These are phyloP conservation scores for Eupleurogrammus muticus DNA, from an alignment of 2,797 vertebrate species.

Conservation along the genomic window DNA sequence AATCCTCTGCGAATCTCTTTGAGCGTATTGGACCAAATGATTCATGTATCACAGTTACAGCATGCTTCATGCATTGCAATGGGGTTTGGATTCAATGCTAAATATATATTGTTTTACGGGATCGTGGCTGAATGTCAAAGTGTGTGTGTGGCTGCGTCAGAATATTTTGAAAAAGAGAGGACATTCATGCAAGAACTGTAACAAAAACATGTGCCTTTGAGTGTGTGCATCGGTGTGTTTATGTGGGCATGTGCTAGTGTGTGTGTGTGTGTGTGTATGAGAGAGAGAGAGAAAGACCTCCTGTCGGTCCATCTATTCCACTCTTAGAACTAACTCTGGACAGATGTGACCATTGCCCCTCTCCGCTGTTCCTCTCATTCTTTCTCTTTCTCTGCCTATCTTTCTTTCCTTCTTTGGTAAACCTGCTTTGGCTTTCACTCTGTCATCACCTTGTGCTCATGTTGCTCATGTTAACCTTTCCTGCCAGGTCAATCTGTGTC, in stretches of 20 bases:
- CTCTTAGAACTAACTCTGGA: constrained; percentile 54
- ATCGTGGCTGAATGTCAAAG: neutral
- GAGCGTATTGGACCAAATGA: neutral
- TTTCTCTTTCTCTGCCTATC: constrained; percentile 40
- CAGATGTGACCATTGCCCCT: constrained; percentile 68
- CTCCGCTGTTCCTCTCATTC: constrained; percentile 41
- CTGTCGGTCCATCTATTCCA: constrained; percentile 38
- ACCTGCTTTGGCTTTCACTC: constrained; percentile 32
- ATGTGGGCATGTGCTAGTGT: constrained; percentile 5
- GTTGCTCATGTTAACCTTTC: constrained; percentile 23
- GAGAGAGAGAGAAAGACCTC: constrained; percentile 18
- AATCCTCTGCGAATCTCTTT: constrained; percentile 14
- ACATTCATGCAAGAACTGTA: constrained; percentile 13
- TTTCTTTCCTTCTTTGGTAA: constrained; percentile 54
- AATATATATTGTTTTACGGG: neutral
- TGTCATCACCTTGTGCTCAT: constrained; percentile 39
- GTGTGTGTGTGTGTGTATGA: constrained; percentile 9
- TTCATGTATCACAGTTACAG: neutral
- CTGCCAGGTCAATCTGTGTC: constrained; percentile 24
- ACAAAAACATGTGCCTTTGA: neutral
- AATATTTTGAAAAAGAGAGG: constrained; percentile 13
- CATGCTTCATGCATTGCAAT: neutral
- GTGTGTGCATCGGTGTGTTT: constrained; percentile 8
- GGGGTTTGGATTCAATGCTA: neutral
- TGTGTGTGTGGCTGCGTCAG: constrained; percentile 1